Evolutionary conservation across 2,888 invertebrate species (phyloP), one percentile per base, ranked within the genome.

Genomic region (Apodemia hepburni): DNA sequence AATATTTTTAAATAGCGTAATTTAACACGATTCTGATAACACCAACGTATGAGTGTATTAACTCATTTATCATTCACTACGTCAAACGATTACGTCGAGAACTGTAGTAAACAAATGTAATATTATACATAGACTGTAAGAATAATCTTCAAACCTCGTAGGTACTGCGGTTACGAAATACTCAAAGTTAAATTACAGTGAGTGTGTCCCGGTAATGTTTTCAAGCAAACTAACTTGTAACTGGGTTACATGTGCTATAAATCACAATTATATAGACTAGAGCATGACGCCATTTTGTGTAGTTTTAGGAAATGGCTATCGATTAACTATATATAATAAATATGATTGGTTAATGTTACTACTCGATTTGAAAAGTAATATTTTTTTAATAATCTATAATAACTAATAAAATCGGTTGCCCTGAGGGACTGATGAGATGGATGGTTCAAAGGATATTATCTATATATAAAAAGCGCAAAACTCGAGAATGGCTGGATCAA

Each of bases 211-310:
- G 73, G 73, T 72, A 73, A 73, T 69, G 72, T 69, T 70, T 75
- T 76, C 79, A 80, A 80, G 72, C 70, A 69, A 75, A 73, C 73
- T 70, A 68, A 29, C 58, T 59, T 71, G 72, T 72, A 85, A 79
- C 75, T 86, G 76, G 86, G 85, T 82, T 82, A 82, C 74, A 78
- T 77, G 78, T 73, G 75, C 72, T 76, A 82, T 86, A 81, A 84
- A 85, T 86, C 83, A 84, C 81, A 82, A 84, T 84, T 77, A 79
- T 74, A 76, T 75, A 78, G 81, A 83, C 78, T 75, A 78, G 71
- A 69, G 59, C 35, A 60, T 57, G 64, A 61, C 51, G 42, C 38
- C 22, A 38, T 59, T 29, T 12, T 35, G 15, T 38, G 2, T 6
- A 17, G 42, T 59, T 6, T 59, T 22, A 22, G 15, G 42, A 42